Conservation (phyloP, 2,797 vertebrate species). For the Chaenodraco wilsoni region DNA sequence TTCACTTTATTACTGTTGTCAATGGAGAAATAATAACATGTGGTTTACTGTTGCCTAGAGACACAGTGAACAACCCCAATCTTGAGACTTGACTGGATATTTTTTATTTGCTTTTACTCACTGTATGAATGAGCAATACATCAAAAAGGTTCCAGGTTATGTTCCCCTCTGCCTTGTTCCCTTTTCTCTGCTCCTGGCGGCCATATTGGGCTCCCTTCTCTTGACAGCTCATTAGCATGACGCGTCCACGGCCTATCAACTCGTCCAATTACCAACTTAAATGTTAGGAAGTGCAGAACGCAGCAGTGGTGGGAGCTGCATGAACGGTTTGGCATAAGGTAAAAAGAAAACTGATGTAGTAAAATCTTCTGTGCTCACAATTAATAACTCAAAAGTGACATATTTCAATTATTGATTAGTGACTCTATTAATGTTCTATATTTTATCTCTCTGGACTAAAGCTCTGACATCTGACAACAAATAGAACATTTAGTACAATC, state of each 20-base stretch:
- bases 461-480: not conserved
- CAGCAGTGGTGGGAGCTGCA: not conserved
- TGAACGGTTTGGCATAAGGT: not conserved
- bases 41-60: conserved; percentile 53
- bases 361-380: not conserved
- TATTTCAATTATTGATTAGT: not conserved
- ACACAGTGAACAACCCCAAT: conserved; percentile 37
- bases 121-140: conserved; percentile 38
- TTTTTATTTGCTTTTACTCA: conserved; percentile 29
- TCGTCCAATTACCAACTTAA: not conserved
- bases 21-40: conserved; percentile 62
- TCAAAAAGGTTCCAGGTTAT: conserved; percentile 32
- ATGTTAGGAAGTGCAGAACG: not conserved
- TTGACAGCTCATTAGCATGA: conserved; percentile 18
- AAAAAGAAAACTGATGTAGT: not conserved
- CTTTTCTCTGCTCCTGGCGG: not conserved
- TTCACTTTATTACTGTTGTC: conserved; percentile 53
- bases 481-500: not conserved
- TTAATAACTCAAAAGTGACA: too few species aligned
- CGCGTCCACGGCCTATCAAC: not conserved
- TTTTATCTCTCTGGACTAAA: not conserved
- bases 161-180: conserved; percentile 14
- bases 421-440: too few species aligned
- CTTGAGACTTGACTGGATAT: conserved; percentile 35
- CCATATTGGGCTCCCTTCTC: not conserved